Conservation (phyloP, 2,888 invertebrate genomes). For the Epistrophe eligans region DNA sequence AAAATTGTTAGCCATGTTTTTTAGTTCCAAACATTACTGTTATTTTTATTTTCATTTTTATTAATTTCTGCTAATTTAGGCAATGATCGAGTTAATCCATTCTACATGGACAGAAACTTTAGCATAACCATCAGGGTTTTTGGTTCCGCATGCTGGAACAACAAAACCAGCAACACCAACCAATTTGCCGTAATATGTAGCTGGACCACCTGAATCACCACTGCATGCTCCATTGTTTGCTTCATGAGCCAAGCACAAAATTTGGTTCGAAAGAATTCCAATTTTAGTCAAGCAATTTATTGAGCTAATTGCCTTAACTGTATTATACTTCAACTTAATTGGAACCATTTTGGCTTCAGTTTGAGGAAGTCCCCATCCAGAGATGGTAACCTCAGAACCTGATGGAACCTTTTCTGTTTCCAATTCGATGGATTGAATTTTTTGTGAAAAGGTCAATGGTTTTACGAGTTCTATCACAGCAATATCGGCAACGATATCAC, state of each 20-base stretch:
- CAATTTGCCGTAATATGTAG: conserved; percentile 79
- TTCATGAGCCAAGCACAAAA: conserved; percentile 80
- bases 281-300: conserved; percentile 77
- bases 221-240: conserved; percentile 79
- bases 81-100: conserved; percentile 79
- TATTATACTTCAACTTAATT: conserved; percentile 78
- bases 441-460: conserved; percentile 77
- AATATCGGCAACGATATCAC: conserved; percentile 77
- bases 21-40: no score
- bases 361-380: conserved; percentile 80
- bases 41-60: background rate
- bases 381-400: conserved; percentile 77
- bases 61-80: background rate
- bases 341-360: conserved; percentile 74
- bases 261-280: conserved; percentile 75
- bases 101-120: conserved; percentile 77
- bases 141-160: conserved; percentile 78
- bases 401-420: conserved; percentile 77
- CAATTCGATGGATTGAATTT: conserved; percentile 79
- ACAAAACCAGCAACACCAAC: conserved; percentile 81
- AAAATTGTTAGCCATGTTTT: no score
- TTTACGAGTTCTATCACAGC: conserved; percentile 80
- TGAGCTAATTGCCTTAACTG: conserved; percentile 77
- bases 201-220: conserved; percentile 82
- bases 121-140: conserved; percentile 81